Conservation (phyloP, 2,113 vertebrate species). For the Carassius gibelio region DNA sequence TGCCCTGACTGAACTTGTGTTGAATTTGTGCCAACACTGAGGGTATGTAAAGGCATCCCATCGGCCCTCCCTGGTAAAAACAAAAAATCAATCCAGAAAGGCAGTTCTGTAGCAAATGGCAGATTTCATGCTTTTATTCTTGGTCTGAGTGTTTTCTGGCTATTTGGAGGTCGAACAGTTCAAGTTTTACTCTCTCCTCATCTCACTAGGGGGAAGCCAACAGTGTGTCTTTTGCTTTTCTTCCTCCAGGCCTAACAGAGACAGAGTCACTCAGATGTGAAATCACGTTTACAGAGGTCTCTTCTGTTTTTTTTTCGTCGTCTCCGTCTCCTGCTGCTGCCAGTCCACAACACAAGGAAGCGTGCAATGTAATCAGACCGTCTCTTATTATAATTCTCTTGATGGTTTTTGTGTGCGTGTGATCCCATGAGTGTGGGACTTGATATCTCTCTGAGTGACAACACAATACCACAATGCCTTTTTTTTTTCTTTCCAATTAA, state of each 20-base stretch:
- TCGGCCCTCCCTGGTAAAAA: slow-evolving; percentile 6
- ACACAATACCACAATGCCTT: slow-evolving; percentile 40
- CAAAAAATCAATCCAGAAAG: slow-evolving; percentile 2
- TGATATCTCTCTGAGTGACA: slow-evolving; percentile 34
- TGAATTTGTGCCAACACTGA: slow-evolving; percentile 20
- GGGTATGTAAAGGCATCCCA: not conserved
- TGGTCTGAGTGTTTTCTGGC: slow-evolving; percentile 38
- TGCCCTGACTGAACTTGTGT: slow-evolving; percentile 1
- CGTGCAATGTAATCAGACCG: slow-evolving; percentile 27
- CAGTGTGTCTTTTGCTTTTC: slow-evolving; percentile 55
- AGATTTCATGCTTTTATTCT: slow-evolving; percentile 41
- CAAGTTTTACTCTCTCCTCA: slow-evolving; percentile 30
- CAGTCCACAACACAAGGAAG: slow-evolving; percentile 20
- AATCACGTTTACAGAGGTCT: slow-evolving; percentile 61
- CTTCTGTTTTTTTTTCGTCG: slow-evolving; percentile 21
- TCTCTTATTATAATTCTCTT: slow-evolving; percentile 41
- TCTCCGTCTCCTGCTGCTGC: slow-evolving; percentile 12
- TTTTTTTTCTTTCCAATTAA: slow-evolving; percentile 38
- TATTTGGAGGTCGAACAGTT: slow-evolving; percentile 61
- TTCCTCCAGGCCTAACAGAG: slow-evolving; percentile 60
- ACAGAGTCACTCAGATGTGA: slow-evolving; percentile 64
- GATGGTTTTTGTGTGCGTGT: slow-evolving; percentile 29
- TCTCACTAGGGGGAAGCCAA: slow-evolving; percentile 46
- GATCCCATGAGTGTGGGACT: slow-evolving; percentile 29
- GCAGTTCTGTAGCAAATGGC: slow-evolving; percentile 28